Evolutionary conservation across 2,888 invertebrate species (phyloP).

Genomic region (Lithophane leautieri): DNA sequence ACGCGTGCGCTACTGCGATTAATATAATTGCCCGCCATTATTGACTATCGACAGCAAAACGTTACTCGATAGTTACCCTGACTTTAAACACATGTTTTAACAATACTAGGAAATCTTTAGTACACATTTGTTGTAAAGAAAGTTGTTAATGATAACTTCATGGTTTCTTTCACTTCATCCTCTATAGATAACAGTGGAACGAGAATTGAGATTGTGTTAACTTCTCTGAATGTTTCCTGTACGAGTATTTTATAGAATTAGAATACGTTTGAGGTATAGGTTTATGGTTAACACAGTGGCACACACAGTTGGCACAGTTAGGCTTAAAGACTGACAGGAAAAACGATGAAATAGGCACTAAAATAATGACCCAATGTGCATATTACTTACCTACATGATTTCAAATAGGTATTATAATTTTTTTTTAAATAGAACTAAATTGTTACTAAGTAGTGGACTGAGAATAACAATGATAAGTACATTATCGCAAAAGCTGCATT

Average conservation of each 20-base stretch:
- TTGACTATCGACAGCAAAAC: conserved; percentile 57
- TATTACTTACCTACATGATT: not conserved
- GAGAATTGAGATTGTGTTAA: not conserved
- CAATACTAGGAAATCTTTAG: conserved; percentile 31
- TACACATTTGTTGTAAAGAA: conserved; percentile 13
- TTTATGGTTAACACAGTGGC: not conserved
- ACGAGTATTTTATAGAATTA: not conserved
- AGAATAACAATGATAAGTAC: not conserved
- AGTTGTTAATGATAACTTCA: not conserved
- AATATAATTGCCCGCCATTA: conserved; percentile 76
- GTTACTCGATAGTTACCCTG: conserved; percentile 48
- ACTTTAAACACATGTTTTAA: conserved; percentile 54
- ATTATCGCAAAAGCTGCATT: too few relatives aligned
- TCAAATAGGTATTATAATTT: not conserved
- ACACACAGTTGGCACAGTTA: not conserved
- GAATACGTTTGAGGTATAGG: not conserved
- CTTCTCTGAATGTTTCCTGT: not conserved
- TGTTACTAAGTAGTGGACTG: not conserved
- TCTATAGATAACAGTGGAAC: not conserved
- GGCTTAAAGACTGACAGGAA: not conserved
- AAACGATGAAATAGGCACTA: not conserved
- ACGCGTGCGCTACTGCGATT: conserved; percentile 76
- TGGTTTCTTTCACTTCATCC: conserved; percentile 4
- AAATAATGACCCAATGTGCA: not conserved
- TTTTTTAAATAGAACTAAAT: too few relatives aligned